Conservation (phyloP, 2,888 invertebrate species). For the Drosophila fungiperda region DNA sequence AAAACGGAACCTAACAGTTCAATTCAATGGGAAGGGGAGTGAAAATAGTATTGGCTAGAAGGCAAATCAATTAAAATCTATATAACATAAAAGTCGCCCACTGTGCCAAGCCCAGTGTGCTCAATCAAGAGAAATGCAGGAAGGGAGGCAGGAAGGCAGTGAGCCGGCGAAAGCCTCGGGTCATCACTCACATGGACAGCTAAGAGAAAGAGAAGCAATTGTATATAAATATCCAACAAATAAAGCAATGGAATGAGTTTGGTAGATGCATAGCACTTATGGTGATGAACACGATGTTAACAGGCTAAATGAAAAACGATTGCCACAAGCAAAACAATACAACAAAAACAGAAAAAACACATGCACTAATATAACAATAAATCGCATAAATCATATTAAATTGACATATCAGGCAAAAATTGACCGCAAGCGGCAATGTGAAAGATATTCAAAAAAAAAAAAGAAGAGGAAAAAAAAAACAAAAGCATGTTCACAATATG, state of each 20-base stretch:
- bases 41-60: slow-evolving; percentile 17
- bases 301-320: slow-evolving; percentile 79
- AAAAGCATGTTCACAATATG: slow-evolving; percentile 35
- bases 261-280: slow-evolving; percentile 65
- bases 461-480: not conserved
- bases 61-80: slow-evolving; percentile 71
- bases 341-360: slow-evolving; percentile 22
- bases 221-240: slow-evolving; percentile 9
- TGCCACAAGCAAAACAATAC: slow-evolving; percentile 62
- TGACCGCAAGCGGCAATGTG: slow-evolving; percentile 66
- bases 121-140: slow-evolving; percentile 68
- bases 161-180: slow-evolving; percentile 60
- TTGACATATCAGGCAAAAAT: slow-evolving; percentile 78
- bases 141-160: slow-evolving; percentile 1
- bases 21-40: slow-evolving; percentile 14
- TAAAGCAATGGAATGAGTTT: slow-evolving; percentile 1
- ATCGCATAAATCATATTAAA: slow-evolving; percentile 80
- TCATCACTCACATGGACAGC: slow-evolving; percentile 70
- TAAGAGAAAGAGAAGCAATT: slow-evolving; percentile 14
- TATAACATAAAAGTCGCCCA: slow-evolving; percentile 60
- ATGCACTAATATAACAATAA: slow-evolving; percentile 60
- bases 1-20: slow-evolving; percentile 43
- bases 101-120: slow-evolving; percentile 46
- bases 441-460: slow-evolving; percentile 24
- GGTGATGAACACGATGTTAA: slow-evolving; percentile 78